Evolutionary conservation across 2,113 vertebrate species (phyloP), one percentile per base, ranked within the genome.

Genomic region (Hyperopisus bebe): DNA sequence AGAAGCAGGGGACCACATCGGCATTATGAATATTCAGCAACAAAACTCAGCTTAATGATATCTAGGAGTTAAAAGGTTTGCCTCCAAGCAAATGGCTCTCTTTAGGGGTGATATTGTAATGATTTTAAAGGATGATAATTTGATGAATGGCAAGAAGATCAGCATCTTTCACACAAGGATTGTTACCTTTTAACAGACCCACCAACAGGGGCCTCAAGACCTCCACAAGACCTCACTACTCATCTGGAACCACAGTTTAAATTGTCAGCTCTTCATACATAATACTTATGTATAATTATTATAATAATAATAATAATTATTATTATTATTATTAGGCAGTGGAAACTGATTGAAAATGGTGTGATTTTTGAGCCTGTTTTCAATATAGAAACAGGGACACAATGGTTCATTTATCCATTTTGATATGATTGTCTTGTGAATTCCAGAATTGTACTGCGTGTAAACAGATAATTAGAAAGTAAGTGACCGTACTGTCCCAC

Each of bases 101-200:
- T 99, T 99, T 96, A 97, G 98, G 98, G 98, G 35, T 80, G 74
- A 39, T 98, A 98, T 98, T 98, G 97, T 98, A 98, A 99, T 80
- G 5, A 80, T 42, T 80, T 74, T 35, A 74, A 97, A 96, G 97
- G 97, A 98, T 98, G 97, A 98, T 97, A 98, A 98, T 97, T 98
- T 98, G 98, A 98, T 97, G 97, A 95, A 97, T 96, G 98, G 95
- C 96, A 95, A 97, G 96, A 96, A 96, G 97, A 70, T 31, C 62
- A 70, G 62, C 27, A 13, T 70, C 97, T 97, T 99, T 42, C 13
- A 10, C 35, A 80, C 15, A 8, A 80, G 74, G 74, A 42, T 80
- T 91, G 93, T 94, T 95, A 93, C 92, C 96, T 97, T 95, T 96
- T 97, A 97, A 98, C 97, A 96, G 94, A 93, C 90, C 92, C 94